A percentile compares a stretch with the other conserved stretches of the same genome.
Evolutionary conservation across 2,888 invertebrate species (phyloP).

Genomic region (Epirrita christyi): DNA sequence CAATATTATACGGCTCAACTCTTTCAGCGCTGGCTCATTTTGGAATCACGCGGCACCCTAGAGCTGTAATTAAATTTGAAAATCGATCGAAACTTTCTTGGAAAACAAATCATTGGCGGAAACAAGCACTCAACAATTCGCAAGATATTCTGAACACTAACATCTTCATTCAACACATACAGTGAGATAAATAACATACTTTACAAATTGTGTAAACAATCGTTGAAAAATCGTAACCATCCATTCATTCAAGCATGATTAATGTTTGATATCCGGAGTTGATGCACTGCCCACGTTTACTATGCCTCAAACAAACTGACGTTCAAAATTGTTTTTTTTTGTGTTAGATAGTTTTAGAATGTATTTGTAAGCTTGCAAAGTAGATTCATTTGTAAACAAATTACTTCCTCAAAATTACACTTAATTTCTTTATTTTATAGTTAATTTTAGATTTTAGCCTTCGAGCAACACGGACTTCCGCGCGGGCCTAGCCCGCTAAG

Average conservation of each 20-base stretch:
- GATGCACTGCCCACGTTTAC: slow-evolving; percentile 21
- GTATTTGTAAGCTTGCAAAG: not conserved
- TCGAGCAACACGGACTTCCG: no score
- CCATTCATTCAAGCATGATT: slow-evolving; percentile 12
- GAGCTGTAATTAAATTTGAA: not conserved
- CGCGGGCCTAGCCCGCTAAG: no score
- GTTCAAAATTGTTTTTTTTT: slow-evolving; percentile 7
- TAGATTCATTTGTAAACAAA: not conserved
- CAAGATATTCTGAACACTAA: slow-evolving; percentile 2
- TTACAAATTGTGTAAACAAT: slow-evolving; percentile 17
- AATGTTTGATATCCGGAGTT: slow-evolving; percentile 10
- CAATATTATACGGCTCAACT: no score
- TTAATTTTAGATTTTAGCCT: no score
- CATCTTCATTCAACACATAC: slow-evolving; percentile 4
- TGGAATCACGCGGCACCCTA: no score
- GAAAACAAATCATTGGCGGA: not conserved
- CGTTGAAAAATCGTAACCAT: slow-evolving; percentile 16
- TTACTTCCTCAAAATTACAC: no score
- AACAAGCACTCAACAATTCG: slow-evolving; percentile 1
- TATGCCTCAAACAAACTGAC: slow-evolving; percentile 3
- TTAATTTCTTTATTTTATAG: not conserved
- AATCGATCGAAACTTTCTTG: not conserved
- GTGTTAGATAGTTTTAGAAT: slow-evolving; percentile 8
- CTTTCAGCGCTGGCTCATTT: no score
- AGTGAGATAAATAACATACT: slow-evolving; percentile 14